Percentiles rank a stretch among this genome's conserved stretches.
These are phyloP conservation scores for Cheilosia vulpina DNA, from an alignment of 2,888 invertebrate genomes.

Conservation along the genomic window DNA sequence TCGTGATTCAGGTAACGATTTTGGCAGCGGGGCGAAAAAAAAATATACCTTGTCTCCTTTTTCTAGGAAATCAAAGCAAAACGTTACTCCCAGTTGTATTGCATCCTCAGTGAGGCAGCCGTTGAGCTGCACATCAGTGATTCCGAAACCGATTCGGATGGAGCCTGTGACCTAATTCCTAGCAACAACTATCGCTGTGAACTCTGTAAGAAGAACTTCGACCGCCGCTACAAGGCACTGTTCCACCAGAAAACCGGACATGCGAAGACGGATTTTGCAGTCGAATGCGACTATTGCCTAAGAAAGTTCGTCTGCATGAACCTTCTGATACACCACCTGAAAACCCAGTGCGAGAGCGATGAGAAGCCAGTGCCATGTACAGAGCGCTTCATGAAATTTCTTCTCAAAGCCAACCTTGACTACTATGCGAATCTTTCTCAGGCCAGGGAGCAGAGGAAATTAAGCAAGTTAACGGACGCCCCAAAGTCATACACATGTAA, in stretches of 20 bases:
- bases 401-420: constrained; percentile 73
- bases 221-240: constrained; percentile 74
- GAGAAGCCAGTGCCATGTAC: constrained; percentile 74
- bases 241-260: constrained; percentile 75
- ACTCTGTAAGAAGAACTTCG: constrained; percentile 70
- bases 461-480: constrained; percentile 56
- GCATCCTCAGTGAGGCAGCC: constrained; percentile 73
- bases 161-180: constrained; percentile 61
- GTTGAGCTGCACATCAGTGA: constrained; percentile 75
- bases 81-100: constrained; percentile 75
- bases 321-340: constrained; percentile 73
- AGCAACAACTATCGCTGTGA: constrained; percentile 73
- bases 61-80: constrained; percentile 69
- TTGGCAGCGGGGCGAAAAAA: neutral
- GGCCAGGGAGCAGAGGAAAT: constrained; percentile 69
- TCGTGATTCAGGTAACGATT: constrained; percentile 62
- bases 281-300: constrained; percentile 72
- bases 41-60: neutral
- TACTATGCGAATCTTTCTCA: constrained; percentile 73
- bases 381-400: constrained; percentile 73
- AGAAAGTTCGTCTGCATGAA: constrained; percentile 71
- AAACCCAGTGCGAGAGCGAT: constrained; percentile 76
- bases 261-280: constrained; percentile 21
- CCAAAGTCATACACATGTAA: constrained; percentile 66
- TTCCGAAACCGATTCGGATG: constrained; percentile 75